These are phyloP conservation scores for Portevinia maculata DNA, from an alignment of 2,888 invertebrate genomes.

Conservation along the genomic window DNA sequence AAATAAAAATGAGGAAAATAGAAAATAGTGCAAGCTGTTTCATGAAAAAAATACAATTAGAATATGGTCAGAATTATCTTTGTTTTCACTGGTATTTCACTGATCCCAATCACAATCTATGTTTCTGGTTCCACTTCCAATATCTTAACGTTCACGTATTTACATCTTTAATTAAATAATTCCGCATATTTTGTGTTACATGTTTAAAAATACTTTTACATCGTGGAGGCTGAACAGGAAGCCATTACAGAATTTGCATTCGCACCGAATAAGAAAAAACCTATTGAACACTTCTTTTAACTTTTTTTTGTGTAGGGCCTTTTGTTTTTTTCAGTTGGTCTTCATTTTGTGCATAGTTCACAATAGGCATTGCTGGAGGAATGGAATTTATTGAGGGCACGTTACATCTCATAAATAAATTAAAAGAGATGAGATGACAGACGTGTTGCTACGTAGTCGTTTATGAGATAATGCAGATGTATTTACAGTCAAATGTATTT, in stretches of 20 bases:
- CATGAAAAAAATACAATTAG: constrained; percentile 31
- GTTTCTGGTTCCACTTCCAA: constrained; percentile 2
- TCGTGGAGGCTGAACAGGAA: constrained; percentile 59
- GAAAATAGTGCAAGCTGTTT: constrained; percentile 51
- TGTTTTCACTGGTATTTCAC: constrained; percentile 56
- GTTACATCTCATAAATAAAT: background rate
- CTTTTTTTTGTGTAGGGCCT: constrained; percentile 18
- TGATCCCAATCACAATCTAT: constrained; percentile 20
- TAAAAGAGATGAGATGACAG: too few relatives aligned
- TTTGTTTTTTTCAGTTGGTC: constrained; percentile 52
- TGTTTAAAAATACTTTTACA: constrained; percentile 49
- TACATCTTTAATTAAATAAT: constrained; percentile 44
- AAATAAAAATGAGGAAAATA: constrained; percentile 9
- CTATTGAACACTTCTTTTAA: constrained; percentile 42
- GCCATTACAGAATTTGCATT: constrained; percentile 74
- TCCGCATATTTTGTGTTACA: constrained; percentile 11
- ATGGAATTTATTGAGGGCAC: background rate
- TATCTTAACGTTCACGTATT: constrained; percentile 18
- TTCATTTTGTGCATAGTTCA: constrained; percentile 1
- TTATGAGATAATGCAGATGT: too few relatives aligned
- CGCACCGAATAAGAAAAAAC: constrained; percentile 62
- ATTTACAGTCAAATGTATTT: too few relatives aligned
- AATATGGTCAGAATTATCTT: constrained; percentile 57
- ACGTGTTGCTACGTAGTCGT: too few relatives aligned
- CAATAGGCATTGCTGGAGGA: constrained; percentile 3